A percentile compares a stretch with the other conserved stretches of the same genome.
phyloP scores from a whole-genome alignment of 2,888 invertebrate genomes.

The Drosophila pegasa region DNA sequence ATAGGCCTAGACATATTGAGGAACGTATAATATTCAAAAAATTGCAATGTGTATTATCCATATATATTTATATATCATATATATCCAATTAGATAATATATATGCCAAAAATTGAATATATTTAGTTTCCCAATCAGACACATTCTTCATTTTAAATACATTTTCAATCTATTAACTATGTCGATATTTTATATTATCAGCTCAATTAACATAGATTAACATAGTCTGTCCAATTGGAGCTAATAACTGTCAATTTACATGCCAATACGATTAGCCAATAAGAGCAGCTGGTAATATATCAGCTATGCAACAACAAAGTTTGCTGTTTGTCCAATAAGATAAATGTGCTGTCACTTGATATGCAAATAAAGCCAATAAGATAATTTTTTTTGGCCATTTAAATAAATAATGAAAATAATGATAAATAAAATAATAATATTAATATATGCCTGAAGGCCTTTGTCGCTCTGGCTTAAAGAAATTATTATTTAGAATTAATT shows the following conservation, averaged over 20 bases:
- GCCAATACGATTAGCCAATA: constrained; percentile 1
- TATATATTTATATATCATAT: too few species aligned
- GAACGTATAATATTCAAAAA: too few species aligned
- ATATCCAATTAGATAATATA: too few species aligned
- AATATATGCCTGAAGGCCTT: too few species aligned
- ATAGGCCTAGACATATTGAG: too few species aligned
- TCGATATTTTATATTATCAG: background rate
- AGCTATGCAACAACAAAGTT: background rate
- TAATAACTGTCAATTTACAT: constrained; percentile 2
- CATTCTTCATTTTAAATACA: background rate
- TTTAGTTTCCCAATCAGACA: background rate
- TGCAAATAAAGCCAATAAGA: background rate
- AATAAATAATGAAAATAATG: too few species aligned
- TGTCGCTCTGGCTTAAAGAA: too few species aligned
- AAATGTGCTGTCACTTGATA: background rate
- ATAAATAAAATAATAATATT: background rate
- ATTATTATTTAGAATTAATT: too few species aligned
- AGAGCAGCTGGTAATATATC: background rate
- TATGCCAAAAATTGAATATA: too few species aligned
- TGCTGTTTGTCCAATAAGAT: background rate
- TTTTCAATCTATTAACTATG: background rate
- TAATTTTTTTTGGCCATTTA: background rate
- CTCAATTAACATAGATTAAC: background rate
- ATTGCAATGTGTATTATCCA: too few species aligned
- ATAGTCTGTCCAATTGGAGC: background rate